Evolutionary conservation across 2,113 vertebrate genomes (phyloP), one percentile per base, ranked within the genome.

Genomic region (Misgurnus mizolepis): DNA sequence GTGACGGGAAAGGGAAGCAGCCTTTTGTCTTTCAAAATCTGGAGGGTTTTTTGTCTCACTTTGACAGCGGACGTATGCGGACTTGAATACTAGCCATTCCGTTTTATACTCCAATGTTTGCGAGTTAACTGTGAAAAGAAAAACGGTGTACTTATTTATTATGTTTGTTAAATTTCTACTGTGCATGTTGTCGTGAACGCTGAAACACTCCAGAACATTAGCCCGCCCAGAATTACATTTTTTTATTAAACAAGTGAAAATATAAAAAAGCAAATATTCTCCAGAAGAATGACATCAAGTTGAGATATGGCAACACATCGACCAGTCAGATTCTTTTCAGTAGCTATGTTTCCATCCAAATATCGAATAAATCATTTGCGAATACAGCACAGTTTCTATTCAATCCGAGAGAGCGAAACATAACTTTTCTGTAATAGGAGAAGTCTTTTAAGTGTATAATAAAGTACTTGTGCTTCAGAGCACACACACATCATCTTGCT

Each of bases 101-200:
- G 72, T 82, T 87, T 83, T 82, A 72, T 82, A 49, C 72, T 50
- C 68, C 40, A 43, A 73, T 49, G 22, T 58, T 79, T 82, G 79
- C 56, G 55, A 66, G 80, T 67, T 82, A 84, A 85, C 82, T 81
- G 80, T 83, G 76, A 81, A 76, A 47, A 45, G 12, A 67, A 39
- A 49, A 64, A 18, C 6, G 50, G 15, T 7, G 3, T 45, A 7
- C 68, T 77, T 78, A 68, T 61, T 74, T 50, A 67, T 70, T 78
- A 43, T 68, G 45, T 49, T 45, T 53, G 62, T 79, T 74, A 11
- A 67, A 80, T 43, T 58, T 41, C 58, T 39, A 66, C 18, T 72
- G 68, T 86, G 84, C 84, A 85, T 83, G 84, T 80, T 58, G 34
- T 81, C 34, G 66, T 78, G 18, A 72, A 56, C 40, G 34, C 39